Evolutionary conservation across 35 echinoderm and acorn worm species (phyloP).

Genomic region (Lytechinus variegatus): DNA sequence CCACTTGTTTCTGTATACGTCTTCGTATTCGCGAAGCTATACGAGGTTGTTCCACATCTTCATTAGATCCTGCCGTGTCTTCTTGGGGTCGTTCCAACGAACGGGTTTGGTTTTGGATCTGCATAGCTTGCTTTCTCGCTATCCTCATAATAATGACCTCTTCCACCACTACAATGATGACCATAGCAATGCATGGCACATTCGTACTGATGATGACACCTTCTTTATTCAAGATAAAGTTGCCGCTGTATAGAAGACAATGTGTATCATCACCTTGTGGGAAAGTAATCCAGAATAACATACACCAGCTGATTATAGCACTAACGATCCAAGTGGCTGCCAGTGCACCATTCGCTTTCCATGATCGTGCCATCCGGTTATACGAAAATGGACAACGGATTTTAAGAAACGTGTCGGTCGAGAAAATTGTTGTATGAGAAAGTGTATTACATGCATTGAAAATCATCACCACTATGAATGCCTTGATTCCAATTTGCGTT

Average conservation of each 20-base stretch:
- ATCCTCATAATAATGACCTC: neutral
- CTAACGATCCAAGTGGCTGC: neutral
- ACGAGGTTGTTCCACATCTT: neutral
- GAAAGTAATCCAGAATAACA: neutral
- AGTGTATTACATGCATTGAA: neutral
- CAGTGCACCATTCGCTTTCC: neutral
- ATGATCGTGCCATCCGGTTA: neutral
- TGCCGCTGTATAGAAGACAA: neutral
- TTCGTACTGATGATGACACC: neutral
- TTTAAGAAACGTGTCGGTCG: neutral
- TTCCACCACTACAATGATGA: neutral
- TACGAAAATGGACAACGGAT: neutral
- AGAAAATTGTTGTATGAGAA: neutral
- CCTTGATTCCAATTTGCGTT: neutral
- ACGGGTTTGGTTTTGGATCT: neutral
- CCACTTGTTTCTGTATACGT: neutral
- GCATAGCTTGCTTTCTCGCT: slow-evolving; percentile 20
- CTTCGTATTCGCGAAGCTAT: neutral
- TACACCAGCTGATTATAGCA: neutral
- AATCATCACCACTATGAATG: neutral
- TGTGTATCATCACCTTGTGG: neutral
- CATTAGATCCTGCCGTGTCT: neutral
- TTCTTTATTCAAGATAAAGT: neutral
- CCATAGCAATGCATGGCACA: neutral
- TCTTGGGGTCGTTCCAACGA: neutral